Evolutionary conservation across 1,140 invertebrate species (phyloP), one percentile per base, ranked within the genome.

Genomic region (Helicoverpa armigera): DNA sequence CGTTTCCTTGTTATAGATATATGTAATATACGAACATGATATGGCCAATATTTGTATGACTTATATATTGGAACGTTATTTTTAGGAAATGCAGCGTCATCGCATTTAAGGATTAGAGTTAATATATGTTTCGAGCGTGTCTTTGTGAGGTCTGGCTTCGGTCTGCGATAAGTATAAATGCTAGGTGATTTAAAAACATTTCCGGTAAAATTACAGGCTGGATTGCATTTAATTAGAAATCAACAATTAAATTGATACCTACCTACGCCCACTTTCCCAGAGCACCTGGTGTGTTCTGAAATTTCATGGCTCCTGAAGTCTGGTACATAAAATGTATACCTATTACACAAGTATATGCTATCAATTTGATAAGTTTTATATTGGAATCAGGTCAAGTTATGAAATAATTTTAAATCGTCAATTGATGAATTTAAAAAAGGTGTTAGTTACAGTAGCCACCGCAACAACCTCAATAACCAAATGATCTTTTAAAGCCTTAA

Each of bases 1-100:
- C 70, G 70, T 74, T 75, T 74, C 58, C 58, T 43, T 70, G 77
- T 79, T 75, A 74, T 75, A 51, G 58, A 80, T 80, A 80, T 75
- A 50, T 77, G 75, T 77, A 77, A 54, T 65, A 65, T 65, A 43
- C n/a, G 69, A 14, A 51, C 67, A 67, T 61, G 60, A 51, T 76
- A 65, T 75, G 54, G 43, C 31, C 35, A 51, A 14, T 43, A 58
- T 16, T 43, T 43, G 35, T 7, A 43, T 43, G 7, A 43, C 35
- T 23, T 29, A 35, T 50, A 48, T 35, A 50, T 43, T 78, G 29
- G 43, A 14, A 50, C 31, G 14, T 63, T 67, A 43, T 53, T 77
- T 23, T 43, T 56, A 9, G 48, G 14, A 51, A 76, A 4, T 48
- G 73, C 73, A 63, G 23, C 4, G 13, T 76, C 73, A 76, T 76